phyloP scores from a whole-genome alignment of 2,888 invertebrate species.

The Masnerella sp. region DNA sequence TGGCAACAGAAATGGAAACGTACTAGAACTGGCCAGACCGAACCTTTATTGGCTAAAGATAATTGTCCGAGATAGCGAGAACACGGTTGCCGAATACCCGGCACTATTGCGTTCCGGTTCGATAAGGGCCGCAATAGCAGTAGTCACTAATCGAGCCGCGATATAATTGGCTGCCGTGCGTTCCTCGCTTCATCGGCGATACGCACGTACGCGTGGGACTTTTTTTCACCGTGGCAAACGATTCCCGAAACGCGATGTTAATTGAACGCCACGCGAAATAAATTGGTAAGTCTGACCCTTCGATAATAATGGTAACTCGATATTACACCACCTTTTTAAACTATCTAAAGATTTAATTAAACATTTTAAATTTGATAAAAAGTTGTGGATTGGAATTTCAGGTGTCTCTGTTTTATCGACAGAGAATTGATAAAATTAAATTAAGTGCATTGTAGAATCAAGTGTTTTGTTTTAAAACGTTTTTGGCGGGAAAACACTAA shows the following conservation, averaged over 20 bases:
- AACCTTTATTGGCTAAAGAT: constrained; percentile 64
- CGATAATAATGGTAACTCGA: too few relatives aligned
- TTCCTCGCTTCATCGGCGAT: constrained; percentile 43
- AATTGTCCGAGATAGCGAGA: constrained; percentile 64
- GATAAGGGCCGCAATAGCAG: constrained; percentile 59
- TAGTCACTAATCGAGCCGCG: constrained; percentile 58
- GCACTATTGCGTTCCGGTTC: constrained; percentile 61
- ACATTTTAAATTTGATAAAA: too few relatives aligned
- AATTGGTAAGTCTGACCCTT: too few relatives aligned
- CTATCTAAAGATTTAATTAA: too few relatives aligned
- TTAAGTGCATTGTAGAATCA: too few relatives aligned
- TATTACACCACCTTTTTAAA: too few relatives aligned
- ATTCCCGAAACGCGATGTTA: too few relatives aligned
- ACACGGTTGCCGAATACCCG: constrained; percentile 65
- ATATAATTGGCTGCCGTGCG: constrained; percentile 58
- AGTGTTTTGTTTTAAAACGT: too few relatives aligned
- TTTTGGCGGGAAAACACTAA: too few relatives aligned
- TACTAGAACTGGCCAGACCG: constrained; percentile 53
- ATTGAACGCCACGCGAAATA: constrained; percentile 6
- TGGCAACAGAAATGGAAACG: constrained; percentile 52
- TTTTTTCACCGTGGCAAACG: constrained; percentile 3
- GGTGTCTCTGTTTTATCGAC: too few relatives aligned
- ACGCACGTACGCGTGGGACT: constrained; percentile 29
- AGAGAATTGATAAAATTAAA: too few relatives aligned
- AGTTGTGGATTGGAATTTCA: too few relatives aligned